Conservation (phyloP, 1,140 invertebrate genomes). For the Calephelis nemesis region DNA sequence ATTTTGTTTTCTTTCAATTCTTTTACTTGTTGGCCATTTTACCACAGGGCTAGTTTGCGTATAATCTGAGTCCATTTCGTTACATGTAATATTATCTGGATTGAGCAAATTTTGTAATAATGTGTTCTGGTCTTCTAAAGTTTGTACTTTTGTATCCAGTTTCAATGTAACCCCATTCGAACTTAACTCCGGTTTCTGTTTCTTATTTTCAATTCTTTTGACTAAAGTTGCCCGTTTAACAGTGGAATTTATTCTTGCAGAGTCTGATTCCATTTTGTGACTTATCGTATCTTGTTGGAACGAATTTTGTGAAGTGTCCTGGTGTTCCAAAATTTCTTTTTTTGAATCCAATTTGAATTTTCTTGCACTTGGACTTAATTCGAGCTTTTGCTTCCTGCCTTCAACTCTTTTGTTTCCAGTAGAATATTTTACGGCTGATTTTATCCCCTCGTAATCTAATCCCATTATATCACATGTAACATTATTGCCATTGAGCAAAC, state of each 20-base stretch:
- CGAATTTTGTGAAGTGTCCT: too few species aligned
- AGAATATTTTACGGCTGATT: constrained; percentile 46
- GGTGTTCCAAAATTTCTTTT: background rate
- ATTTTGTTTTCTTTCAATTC: constrained; percentile 38
- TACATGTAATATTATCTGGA: too few species aligned
- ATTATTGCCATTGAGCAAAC: constrained; percentile 26
- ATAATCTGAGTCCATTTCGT: constrained; percentile 12
- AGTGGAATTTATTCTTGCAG: constrained; percentile 21
- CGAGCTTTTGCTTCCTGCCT: constrained; percentile 31
- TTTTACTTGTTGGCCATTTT: constrained; percentile 45
- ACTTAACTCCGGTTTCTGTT: constrained; percentile 31
- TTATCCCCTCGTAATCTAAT: constrained; percentile 34
- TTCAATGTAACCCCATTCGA: constrained; percentile 9
- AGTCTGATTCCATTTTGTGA: background rate
- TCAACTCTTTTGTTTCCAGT: constrained; percentile 38
- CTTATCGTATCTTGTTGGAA: background rate
- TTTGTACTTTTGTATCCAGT: background rate
- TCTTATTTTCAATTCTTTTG: constrained; percentile 37
- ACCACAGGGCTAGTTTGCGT: constrained; percentile 44
- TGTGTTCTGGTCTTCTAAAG: background rate
- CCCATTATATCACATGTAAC: background rate
- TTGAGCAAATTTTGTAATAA: too few species aligned
- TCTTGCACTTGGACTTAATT: constrained; percentile 36
- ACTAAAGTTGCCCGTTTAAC: constrained; percentile 35
- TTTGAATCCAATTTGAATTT: constrained; percentile 36